Evolutionary conservation across 2,888 invertebrate species (phyloP).

Genomic region (Plebejus argus): DNA sequence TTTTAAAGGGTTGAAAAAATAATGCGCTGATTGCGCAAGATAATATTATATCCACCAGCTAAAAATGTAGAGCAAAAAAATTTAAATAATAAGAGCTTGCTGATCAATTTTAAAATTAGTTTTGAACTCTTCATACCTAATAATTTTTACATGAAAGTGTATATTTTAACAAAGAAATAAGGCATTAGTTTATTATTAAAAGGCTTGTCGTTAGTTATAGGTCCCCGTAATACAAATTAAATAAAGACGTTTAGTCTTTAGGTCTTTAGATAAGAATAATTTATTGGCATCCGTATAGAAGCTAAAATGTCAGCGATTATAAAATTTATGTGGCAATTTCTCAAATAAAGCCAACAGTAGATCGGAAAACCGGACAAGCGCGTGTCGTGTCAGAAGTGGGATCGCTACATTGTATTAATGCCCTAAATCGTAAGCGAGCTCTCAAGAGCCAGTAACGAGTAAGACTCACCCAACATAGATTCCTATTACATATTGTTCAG

Average conservation of each 20-base stretch:
- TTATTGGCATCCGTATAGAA: slow-evolving; percentile 14
- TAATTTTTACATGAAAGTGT: too few species aligned
- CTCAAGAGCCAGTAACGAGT: neutral
- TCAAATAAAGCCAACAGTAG: neutral
- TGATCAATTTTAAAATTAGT: too few species aligned
- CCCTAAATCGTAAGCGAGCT: neutral
- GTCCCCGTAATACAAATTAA: neutral
- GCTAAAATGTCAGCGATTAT: slow-evolving; percentile 11
- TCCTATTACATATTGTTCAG: neutral
- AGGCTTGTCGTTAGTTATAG: neutral
- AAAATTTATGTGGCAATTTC: slow-evolving; percentile 4
- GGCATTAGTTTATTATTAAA: too few species aligned
- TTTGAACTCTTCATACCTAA: too few species aligned
- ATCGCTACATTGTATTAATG: neutral
- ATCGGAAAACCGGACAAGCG: slow-evolving; percentile 1
- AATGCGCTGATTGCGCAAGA: neutral
- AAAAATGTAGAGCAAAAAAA: neutral
- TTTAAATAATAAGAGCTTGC: neutral
- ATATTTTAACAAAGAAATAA: too few species aligned
- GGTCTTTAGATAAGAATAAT: slow-evolving; percentile 18
- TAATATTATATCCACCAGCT: neutral
- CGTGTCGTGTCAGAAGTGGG: neutral
- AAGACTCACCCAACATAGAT: neutral
- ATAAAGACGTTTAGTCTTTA: slow-evolving; percentile 1
- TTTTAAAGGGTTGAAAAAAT: neutral